Percentiles rank a stretch among this genome's conserved stretches.
These are phyloP conservation scores for Megamerina dolium DNA, from an alignment of 2,888 invertebrate genomes.

Conservation along the genomic window DNA sequence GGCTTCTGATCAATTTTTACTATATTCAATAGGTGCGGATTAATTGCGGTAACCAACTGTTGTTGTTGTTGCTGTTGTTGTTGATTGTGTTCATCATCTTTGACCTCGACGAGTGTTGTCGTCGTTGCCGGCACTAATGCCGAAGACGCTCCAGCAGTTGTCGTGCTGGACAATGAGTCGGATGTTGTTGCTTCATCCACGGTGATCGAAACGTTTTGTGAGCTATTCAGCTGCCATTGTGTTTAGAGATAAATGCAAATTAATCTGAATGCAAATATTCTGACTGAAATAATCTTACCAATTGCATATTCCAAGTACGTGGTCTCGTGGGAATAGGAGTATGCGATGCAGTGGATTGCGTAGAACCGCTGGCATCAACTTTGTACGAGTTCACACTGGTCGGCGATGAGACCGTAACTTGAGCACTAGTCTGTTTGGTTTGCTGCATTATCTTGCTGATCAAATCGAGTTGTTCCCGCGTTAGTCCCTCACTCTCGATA, in stretches of 20 bases:
- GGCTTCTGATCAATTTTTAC: slow-evolving; percentile 68
- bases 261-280: background rate
- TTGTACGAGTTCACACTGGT: slow-evolving; percentile 45
- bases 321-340: slow-evolving; percentile 37
- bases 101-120: slow-evolving; percentile 26
- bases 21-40: slow-evolving; percentile 46
- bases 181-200: slow-evolving; percentile 36
- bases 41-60: slow-evolving; percentile 38
- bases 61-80: slow-evolving; percentile 33
- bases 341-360: slow-evolving; percentile 29
- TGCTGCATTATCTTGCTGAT: slow-evolving; percentile 74
- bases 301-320: slow-evolving; percentile 56
- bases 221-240: slow-evolving; percentile 29
- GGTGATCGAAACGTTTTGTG: slow-evolving; percentile 40
- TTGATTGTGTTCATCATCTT: slow-evolving; percentile 32
- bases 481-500: slow-evolving; percentile 60
- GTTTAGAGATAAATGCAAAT: background rate
- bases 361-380: slow-evolving; percentile 31
- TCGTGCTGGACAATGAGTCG: slow-evolving; percentile 30
- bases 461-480: slow-evolving; percentile 67
- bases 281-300: slow-evolving; percentile 34
- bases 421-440: slow-evolving; percentile 59
- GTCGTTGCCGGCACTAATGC: slow-evolving; percentile 27
- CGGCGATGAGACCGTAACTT: slow-evolving; percentile 46
- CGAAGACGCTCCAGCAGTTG: too few species aligned